A percentile compares a stretch with the other conserved stretches of the same genome.
Conservation (phyloP, 2,797 vertebrate genomes). For the Xiphorhynchus erythropygius region DNA sequence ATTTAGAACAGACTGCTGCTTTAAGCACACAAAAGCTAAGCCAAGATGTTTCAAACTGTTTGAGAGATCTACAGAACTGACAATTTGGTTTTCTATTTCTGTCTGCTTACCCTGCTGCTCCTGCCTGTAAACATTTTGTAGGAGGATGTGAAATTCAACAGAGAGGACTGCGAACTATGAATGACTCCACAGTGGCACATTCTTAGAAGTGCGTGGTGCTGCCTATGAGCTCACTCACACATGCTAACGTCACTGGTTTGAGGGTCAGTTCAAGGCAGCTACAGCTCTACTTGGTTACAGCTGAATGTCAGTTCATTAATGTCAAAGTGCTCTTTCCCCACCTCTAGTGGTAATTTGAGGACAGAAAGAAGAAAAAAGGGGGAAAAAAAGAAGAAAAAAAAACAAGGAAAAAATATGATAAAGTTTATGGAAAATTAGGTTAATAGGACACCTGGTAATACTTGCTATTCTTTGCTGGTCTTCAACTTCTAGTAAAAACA, state of each 20-base stretch:
- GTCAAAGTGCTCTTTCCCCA: background rate
- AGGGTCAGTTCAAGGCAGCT: slow-evolving; percentile 3
- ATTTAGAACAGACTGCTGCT: slow-evolving; percentile 5
- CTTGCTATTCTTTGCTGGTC: background rate
- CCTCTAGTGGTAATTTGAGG: background rate
- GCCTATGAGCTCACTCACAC: slow-evolving; percentile 48
- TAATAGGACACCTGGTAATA: background rate
- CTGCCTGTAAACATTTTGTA: slow-evolving; percentile 52
- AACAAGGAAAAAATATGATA: background rate
- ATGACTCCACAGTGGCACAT: slow-evolving; percentile 21
- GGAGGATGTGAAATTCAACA: slow-evolving; percentile 62
- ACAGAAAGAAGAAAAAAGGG: background rate
- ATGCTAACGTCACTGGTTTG: background rate
- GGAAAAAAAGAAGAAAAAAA: too few relatives aligned
- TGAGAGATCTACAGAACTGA: slow-evolving; percentile 12
- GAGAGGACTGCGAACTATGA: slow-evolving; percentile 42
- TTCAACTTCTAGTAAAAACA: background rate
- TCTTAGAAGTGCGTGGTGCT: slow-evolving; percentile 41
- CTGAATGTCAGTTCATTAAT: background rate
- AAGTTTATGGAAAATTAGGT: background rate
- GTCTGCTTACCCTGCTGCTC: slow-evolving; percentile 49
- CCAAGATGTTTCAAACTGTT: background rate
- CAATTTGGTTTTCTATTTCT: slow-evolving; percentile 66
- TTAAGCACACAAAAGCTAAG: slow-evolving; percentile 30
- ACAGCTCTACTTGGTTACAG: background rate